Conservation (phyloP, 2,888 invertebrate genomes). For the Drosophila mimica region DNA sequence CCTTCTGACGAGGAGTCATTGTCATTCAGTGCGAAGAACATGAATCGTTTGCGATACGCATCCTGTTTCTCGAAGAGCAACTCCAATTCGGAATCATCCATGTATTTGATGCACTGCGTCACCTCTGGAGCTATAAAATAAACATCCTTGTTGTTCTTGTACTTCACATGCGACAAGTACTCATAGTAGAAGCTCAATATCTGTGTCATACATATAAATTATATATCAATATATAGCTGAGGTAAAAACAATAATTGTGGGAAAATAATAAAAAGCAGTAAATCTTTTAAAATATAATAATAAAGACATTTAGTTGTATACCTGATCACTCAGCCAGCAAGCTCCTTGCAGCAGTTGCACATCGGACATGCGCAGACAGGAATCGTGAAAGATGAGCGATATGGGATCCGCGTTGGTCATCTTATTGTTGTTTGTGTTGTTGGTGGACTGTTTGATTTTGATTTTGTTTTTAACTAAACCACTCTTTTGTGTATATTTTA, state of each 20-base stretch:
- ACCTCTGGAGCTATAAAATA: slow-evolving; percentile 91
- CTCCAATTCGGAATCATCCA: slow-evolving; percentile 89
- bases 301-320: slow-evolving; percentile 3
- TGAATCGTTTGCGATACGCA: slow-evolving; percentile 88
- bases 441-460: slow-evolving; percentile 12
- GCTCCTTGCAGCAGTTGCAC: slow-evolving; percentile 91
- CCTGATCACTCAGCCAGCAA: slow-evolving; percentile 95
- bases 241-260: too few species aligned
- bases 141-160: slow-evolving; percentile 87
- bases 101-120: slow-evolving; percentile 95
- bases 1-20: slow-evolving; percentile 90
- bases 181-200: slow-evolving; percentile 95
- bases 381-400: slow-evolving; percentile 89
- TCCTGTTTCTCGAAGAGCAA: slow-evolving; percentile 90
- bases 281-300: too few species aligned
- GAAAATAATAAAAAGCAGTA: too few species aligned
- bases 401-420: slow-evolving; percentile 85
- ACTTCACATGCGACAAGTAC: slow-evolving; percentile 91
- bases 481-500: neutral
- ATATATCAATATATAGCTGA: too few species aligned
- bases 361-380: slow-evolving; percentile 90
- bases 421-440: slow-evolving; percentile 10
- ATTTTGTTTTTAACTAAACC: neutral
- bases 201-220: slow-evolving; percentile 64
- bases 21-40: slow-evolving; percentile 96